Percentiles rank a stretch among this genome's conserved stretches.
Conservation (phyloP, 2,888 invertebrate genomes). For the Bimastos eiseni region DNA sequence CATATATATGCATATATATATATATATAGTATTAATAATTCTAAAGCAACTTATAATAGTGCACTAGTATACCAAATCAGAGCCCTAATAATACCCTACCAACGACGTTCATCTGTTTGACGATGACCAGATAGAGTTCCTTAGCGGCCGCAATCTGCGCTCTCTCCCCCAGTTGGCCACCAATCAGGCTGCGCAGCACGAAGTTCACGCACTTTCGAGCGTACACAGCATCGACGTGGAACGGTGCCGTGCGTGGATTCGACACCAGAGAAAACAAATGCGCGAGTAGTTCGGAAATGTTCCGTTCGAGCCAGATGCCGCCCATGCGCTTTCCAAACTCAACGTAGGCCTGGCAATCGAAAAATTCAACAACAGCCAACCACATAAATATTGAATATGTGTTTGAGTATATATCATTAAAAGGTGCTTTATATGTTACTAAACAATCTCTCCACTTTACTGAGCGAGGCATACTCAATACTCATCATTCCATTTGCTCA, state of each 20-base stretch:
- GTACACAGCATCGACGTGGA: slow-evolving; percentile 96
- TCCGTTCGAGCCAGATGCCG: slow-evolving; percentile 89
- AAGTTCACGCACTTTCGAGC: slow-evolving; percentile 96
- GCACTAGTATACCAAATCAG: too few relatives aligned
- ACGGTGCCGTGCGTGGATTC: slow-evolving; percentile 90
- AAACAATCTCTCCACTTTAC: too few relatives aligned
- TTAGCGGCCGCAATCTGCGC: slow-evolving; percentile 89
- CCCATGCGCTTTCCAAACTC: slow-evolving; percentile 92
- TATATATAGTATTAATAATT: neutral
- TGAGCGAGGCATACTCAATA: too few relatives aligned
- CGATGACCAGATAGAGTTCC: slow-evolving; percentile 86
- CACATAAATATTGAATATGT: neutral
- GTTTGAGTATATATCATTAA: too few relatives aligned
- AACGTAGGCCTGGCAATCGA: slow-evolving; percentile 82
- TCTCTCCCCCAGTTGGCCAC: slow-evolving; percentile 93
- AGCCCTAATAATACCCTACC: slow-evolving; percentile 41
- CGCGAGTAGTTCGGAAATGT: slow-evolving; percentile 80
- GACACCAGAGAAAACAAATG: slow-evolving; percentile 89
- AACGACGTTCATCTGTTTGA: slow-evolving; percentile 83
- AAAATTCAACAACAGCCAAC: neutral
- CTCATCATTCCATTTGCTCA: too few relatives aligned
- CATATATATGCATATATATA: neutral
- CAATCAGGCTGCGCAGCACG: slow-evolving; percentile 85
- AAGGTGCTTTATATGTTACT: too few relatives aligned
- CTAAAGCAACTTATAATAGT: too few relatives aligned